Conservation (phyloP, 2,113 vertebrate genomes). For the Columbina picui region DNA sequence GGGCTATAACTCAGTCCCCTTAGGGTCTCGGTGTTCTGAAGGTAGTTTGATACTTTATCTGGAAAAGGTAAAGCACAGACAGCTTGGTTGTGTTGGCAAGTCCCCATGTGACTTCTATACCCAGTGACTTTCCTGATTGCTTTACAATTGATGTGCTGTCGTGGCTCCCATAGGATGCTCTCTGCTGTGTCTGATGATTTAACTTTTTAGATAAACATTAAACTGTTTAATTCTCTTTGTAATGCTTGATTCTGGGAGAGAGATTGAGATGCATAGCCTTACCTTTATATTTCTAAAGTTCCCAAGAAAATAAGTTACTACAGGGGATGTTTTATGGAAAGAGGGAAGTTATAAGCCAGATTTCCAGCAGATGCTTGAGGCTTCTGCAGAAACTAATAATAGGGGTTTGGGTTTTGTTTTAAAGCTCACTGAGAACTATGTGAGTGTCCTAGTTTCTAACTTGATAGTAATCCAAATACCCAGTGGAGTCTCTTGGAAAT, state of each 20-base stretch:
- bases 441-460: slow-evolving; percentile 60
- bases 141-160: slow-evolving; percentile 31
- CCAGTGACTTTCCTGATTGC: background rate
- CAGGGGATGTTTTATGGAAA: slow-evolving; percentile 17
- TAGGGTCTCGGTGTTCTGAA: background rate
- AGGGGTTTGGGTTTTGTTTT: slow-evolving; percentile 32
- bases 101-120: slow-evolving; percentile 17
- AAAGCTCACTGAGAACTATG: slow-evolving; percentile 30
- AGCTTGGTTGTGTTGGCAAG: background rate
- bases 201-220: background rate
- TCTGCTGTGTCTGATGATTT: slow-evolving; percentile 28
- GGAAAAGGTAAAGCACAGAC: background rate
- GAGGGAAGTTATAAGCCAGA: background rate
- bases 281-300: background rate
- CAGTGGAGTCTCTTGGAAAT: slow-evolving; percentile 59
- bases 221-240: slow-evolving; percentile 37
- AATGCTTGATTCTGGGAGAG: slow-evolving; percentile 5
- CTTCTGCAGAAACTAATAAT: slow-evolving; percentile 43
- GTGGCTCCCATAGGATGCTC: slow-evolving; percentile 15
- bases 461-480: slow-evolving; percentile 59
- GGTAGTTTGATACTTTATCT: background rate
- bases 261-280: slow-evolving; percentile 11
- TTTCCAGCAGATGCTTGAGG: slow-evolving; percentile 38
- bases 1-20: background rate
- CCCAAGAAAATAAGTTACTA: slow-evolving; percentile 15